Conservation (phyloP, 1,140 invertebrate species). For the Pseudobourletiella spinata region DNA sequence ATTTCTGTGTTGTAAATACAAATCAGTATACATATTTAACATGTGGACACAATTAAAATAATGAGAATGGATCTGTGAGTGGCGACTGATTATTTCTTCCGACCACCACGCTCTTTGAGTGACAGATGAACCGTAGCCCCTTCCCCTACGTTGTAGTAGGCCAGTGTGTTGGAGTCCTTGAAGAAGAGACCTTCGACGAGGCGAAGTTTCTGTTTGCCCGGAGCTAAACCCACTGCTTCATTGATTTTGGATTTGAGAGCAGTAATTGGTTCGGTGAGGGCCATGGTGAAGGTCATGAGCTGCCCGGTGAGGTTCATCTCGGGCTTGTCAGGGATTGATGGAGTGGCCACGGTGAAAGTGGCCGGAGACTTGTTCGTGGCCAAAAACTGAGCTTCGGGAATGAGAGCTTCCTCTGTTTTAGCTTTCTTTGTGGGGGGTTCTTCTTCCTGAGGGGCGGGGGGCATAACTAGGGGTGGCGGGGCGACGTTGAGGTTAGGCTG, state of each 20-base stretch:
- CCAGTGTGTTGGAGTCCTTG: constrained; percentile 90
- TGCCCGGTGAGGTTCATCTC: constrained; percentile 98
- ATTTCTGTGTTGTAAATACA: too few relatives aligned
- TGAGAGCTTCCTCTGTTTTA: constrained; percentile 76
- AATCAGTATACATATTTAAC: too few relatives aligned
- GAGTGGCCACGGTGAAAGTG: constrained; percentile 67
- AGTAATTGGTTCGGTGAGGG: constrained; percentile 68
- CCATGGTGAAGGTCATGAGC: constrained; percentile 65
- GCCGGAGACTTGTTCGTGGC: constrained; percentile 59
- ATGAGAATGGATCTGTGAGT: too few relatives aligned
- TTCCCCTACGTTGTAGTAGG: constrained; percentile 87
- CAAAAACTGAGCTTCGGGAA: constrained; percentile 78
- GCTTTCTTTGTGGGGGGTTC: constrained; percentile 77
- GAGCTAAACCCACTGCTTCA: constrained; percentile 84
- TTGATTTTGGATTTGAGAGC: constrained; percentile 83
- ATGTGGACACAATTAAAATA: too few relatives aligned
- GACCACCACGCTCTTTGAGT: constrained; percentile 93
- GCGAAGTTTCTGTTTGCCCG: constrained; percentile 92
- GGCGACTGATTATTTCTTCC: constrained; percentile 98
- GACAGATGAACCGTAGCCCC: constrained; percentile 77
- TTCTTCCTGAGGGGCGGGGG: constrained; percentile 51
- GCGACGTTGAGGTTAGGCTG: constrained; percentile 18
- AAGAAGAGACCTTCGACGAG: constrained; percentile 95
- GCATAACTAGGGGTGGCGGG: constrained; percentile 25
- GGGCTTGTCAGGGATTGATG: constrained; percentile 70